Evolutionary conservation across 2,797 vertebrate species (phyloP), one percentile per base, ranked within the genome.

Genomic region (Trematomus bernacchii): DNA sequence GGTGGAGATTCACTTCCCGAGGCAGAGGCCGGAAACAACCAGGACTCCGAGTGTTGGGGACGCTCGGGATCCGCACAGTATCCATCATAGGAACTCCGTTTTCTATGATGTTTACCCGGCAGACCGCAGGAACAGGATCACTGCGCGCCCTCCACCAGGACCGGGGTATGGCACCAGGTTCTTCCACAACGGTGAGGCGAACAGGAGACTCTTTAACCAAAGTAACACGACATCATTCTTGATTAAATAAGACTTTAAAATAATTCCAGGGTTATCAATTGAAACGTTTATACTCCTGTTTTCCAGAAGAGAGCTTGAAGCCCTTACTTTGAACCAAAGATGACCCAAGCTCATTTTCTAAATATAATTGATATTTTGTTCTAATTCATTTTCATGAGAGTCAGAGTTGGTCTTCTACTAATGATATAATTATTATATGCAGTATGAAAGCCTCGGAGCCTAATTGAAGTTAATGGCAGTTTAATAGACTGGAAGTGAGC

Each of bases 131-230:
- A 87, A 84, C 80, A 85, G 86, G 76, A 46, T 80, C 65, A 71
- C 61, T 2, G 60, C 44, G 63, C 86, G 78, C 19, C 83, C 69
- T 23, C 76, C 89, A 43, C 84, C 89, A 1, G 86, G 82, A 48
- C 60, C 89, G 2, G 94, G 94, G 4, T 90, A 91, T 3, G 93
- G 93, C 27, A 94, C 94, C 84, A 90, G 92, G 43, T 90, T 93
- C 83, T 96, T 95, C 73, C 94, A 95, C 66, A 87, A 95, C 0
- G 95, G 95, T 96, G 88, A 91, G 91, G 37, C 18, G 2, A 23
- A 42, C n/a, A 64, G 4, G 14, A 53, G 11, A 51, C 4, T 11
- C 4, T 51, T 2, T 13, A 15, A 64, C 13, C 3, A 42, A 19
- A 66, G 21, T 16, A 71, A 6, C 13, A 6, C 50, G 18, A n/a